Evolutionary conservation across 1,140 invertebrate genomes (phyloP), one percentile per base, ranked within the genome.

Genomic region (Drosophila grimshawi): DNA sequence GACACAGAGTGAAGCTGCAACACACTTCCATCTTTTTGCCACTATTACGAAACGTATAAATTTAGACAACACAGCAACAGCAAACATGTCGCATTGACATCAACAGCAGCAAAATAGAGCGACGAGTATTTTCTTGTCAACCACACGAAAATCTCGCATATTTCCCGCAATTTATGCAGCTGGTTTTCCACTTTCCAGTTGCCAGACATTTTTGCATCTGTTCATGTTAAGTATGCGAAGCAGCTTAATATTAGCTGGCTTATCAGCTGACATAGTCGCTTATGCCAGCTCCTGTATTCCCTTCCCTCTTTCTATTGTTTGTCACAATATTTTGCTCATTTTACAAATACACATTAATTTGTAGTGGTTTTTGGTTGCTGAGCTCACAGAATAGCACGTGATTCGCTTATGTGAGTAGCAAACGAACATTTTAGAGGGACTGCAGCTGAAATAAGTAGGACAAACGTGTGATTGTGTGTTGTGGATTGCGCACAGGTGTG

Each of bases 21-120:
- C 49, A 51, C 37, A 68, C 65, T 67, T 53, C 51, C 55, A 49
- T 11, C 56, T 51, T 72, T 53, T 67, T 65, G 70, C 56, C 64
- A 73, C 69, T 79, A 76, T 82, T 86, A 86, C 82, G 82, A 86
- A 86, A 76, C 76, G 70, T 64, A 86, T 88, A 88, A 79, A 88
- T 86, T 81, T 59, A 19, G 52, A 37, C 60, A 64, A 68, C 71
- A 78, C 76, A n/a, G n/a, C 60, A 82, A 83, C 83, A 72, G 59
- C 43, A 69, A 57, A 81, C 61, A 73, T 81, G 71, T 77, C 77
- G 73, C 69, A 73, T 85, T 67, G 46, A 52, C 57, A 61, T 10
- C 55, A 41, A 46, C 53, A 37, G 33, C 51, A 37, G 6, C 55
- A 43, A n/a, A 43, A 43, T 43, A n/a, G 39, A 43, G 39, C 10